Percentiles rank a stretch among this genome's conserved stretches.
Evolutionary conservation across 1,140 invertebrate species (phyloP).

Genomic region (Pollicipes pollicipes): DNA sequence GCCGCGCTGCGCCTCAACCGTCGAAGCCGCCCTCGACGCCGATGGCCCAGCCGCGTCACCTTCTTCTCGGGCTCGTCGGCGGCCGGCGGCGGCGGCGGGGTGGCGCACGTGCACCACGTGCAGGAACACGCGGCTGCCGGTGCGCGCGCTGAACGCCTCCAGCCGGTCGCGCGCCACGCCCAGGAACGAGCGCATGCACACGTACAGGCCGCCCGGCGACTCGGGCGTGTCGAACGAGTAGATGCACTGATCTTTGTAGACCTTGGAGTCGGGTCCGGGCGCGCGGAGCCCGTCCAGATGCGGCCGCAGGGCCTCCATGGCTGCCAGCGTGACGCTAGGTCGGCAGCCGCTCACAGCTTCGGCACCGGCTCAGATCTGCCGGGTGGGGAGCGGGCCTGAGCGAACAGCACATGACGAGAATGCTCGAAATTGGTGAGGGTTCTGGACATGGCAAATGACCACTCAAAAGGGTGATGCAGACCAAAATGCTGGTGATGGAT

Average conservation of each 20-base stretch:
- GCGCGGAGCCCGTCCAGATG: slow-evolving; percentile 37
- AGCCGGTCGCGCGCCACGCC: slow-evolving; percentile 72
- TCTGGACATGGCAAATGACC: too few species aligned
- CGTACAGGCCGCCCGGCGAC: slow-evolving; percentile 65
- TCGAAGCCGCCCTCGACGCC: slow-evolving; percentile 85
- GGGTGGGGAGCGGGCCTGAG: too few species aligned
- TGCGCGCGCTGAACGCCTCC: slow-evolving; percentile 52
- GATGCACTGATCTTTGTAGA: slow-evolving; percentile 98
- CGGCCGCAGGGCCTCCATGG: slow-evolving; percentile 17
- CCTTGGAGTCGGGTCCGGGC: slow-evolving; percentile 45
- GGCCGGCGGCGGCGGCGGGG: slow-evolving; percentile 18
- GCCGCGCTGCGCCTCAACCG: slow-evolving; percentile 47
- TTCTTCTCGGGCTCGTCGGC: slow-evolving; percentile 50
- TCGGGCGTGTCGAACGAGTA: slow-evolving; percentile 93
- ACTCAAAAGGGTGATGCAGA: too few species aligned
- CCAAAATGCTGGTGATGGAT: too few species aligned
- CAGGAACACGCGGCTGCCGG: slow-evolving; percentile 66
- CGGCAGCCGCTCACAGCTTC: background rate
- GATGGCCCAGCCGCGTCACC: slow-evolving; percentile 79
- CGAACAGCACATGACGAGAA: too few species aligned
- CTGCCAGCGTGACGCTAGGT: too few species aligned
- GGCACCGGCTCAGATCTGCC: too few species aligned
- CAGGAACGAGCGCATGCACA: slow-evolving; percentile 72
- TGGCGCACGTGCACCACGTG: slow-evolving; percentile 61
- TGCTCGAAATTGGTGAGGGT: too few species aligned